Conservation (phyloP, 2,797 vertebrate species). For the Hydrophis major region DNA sequence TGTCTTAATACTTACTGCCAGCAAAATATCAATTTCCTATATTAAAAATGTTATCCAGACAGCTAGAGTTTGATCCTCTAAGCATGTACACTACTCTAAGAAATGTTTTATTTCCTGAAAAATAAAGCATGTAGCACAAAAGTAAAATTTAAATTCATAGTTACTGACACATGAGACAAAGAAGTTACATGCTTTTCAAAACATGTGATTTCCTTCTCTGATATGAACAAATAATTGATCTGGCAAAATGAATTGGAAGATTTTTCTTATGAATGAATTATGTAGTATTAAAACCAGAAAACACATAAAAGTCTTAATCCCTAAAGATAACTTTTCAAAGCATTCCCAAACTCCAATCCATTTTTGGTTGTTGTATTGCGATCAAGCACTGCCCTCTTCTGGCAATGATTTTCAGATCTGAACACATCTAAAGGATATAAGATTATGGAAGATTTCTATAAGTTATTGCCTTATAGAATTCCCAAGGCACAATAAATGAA, state of each 20-base stretch:
- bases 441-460: background rate
- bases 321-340: background rate
- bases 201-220: background rate
- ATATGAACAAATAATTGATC: background rate
- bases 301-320: background rate
- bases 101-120: background rate
- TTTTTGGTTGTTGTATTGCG: background rate
- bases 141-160: background rate
- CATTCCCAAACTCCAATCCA: fast-evolving
- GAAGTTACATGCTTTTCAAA: background rate
- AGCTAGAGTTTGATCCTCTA: background rate
- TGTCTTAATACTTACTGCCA: background rate
- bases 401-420: constrained; percentile 34
- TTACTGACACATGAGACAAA: background rate
- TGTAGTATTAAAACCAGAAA: background rate
- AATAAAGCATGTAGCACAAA: background rate
- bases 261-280: background rate
- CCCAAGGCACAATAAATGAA: background rate
- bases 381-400: constrained; percentile 70
- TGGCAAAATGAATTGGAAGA: background rate
- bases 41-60: background rate
- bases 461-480: background rate
- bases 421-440: background rate
- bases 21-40: background rate
- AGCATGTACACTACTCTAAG: background rate